Evolutionary conservation across 2,888 invertebrate genomes (phyloP), one percentile per base, ranked within the genome.

Genomic region (Neoscelio sp.): DNA sequence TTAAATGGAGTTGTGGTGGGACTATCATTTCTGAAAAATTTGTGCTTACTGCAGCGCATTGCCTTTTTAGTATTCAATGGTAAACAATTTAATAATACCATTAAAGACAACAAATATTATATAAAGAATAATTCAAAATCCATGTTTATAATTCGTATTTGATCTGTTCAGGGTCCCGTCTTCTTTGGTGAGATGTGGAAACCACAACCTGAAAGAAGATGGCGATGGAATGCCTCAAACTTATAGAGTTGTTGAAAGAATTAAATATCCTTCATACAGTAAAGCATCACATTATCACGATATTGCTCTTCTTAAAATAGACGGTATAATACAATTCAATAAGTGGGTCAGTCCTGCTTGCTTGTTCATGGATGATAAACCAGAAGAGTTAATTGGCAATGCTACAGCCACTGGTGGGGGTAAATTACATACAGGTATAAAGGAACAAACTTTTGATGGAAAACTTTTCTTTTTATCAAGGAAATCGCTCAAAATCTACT

Each of bases 1-100:
- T 92, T 74, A 84, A 86, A 8, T 93, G 93, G 91, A 86, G 86
- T n/a, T 95, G 95, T 82, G 95, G 94, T 0, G 95, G 94, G 0
- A 92, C 93, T 5, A 89, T 95, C 1, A 92, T 95, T 77, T 93
- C 93, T 67, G 84, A 93, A 1, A 89, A 91, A 1, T 94, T 92
- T 86, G 92, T 95, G 28, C 86, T 95, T 1, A 94, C 94, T 0
- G 94, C 94, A 0, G 94, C 93, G 0, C 95, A 95, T 87, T 95
- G 94, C 83, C 85, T 75, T n/a, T 78, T 13, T 33, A 52, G 64
- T 5, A 8, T 15, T 15, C 28, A 68, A 28, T 76, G 78, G 82
- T 83, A 60, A 38, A 28, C 28, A 26, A 15, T 10, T 15, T 10
- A 15, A n/a, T 18, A 18, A 42, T 18, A 2, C 6, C 6, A n/a